Base-by-base conservation (phyloP, 2,888 invertebrate genomes). In the Prenolepis imparis region DNA sequence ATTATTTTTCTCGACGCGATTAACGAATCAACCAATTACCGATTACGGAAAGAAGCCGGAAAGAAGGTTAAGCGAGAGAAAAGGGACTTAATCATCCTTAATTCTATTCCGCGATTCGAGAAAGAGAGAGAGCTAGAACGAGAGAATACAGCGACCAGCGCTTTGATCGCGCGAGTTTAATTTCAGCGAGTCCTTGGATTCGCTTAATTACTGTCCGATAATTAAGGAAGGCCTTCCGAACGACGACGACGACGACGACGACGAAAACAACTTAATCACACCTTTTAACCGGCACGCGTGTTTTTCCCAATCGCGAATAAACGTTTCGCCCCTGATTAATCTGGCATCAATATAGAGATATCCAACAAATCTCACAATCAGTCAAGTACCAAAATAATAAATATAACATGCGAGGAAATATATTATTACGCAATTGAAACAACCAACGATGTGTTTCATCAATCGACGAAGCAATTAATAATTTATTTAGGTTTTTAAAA, bases 191-290 rank as follows among this genome's bases (percentile, higher is more conserved):
- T 72, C 85, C 81, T 87, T 83, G 74, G 87, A 89, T 87, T 87
- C 80, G 83, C 74, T 87, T 90, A 89, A 90, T 88, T 83, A 86
- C 83, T 87, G 83, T 36, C 80, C 84, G 84, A 82, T 86, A 85
- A 89, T 89, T 85, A 87, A 84, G 88, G 85, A 85, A 73, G 63
- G 55, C 63, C 82, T 80, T 82, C 61, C 78, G 44, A 66, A 36
- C 63, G 74, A 77, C 80, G 57, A 24, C 55, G 4, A 55, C 73
- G 52, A 63, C 61, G 36, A 66, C n/a, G 67, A 11, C 48, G 68
- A 66, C 32, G 63, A 41, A 52, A 41, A 21, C 72, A 55, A 73
- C 83, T 85, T 90, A 90, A 90, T 90, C 88, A 86, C 88, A 86
- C 82, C 59, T 86, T 88, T 73, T 64, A 85, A 86, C 82, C 85